Base-by-base conservation (phyloP, 2,888 invertebrate species). In the Scelioninae gen. 2 region DNA sequence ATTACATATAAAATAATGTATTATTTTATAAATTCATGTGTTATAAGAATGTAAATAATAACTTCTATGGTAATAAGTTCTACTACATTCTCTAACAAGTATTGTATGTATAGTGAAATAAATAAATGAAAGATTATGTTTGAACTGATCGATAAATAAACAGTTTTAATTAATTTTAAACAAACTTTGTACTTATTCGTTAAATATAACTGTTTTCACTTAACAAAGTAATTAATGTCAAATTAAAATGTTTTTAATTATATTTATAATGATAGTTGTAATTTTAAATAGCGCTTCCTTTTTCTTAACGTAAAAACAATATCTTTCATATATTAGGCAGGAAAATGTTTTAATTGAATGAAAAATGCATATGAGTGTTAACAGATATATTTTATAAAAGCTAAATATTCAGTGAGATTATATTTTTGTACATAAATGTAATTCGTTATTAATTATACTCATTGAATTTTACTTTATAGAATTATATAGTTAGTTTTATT, bases 321-420 rank as follows among this genome's bases (percentile, higher is more conserved):
- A 48, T 48, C 13, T 53, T 53, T 25, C 22, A 37, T 39, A 11
- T 35, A 53, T 37, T 13, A 39, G 39, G 37, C 39, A 22, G 11
- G 10, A 25, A 22, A 9, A 13, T 37, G 22, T 37, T 31, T 53
- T 22, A 31, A 19, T 33, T 52, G 19, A 39, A 37, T 53, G 37
- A 37, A 22, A 53, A 19, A 37, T 33, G 37, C 53, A n/a, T 22
- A 53, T 53, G 53, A 37, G 35, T 37, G 39, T 53, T 35, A 53
- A 37, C 13, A 37, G 22, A 53, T 22, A 28, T 50, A 33, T 31
- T 25, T 28, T 31, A 25, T 50, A 10, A 16, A 50, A 50, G 50
- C 50, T 18, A 18, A 2, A 2, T 31, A 33, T 33, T 46, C 33
- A 50, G 15, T 50, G 50, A 33, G 50, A 33, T 33, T 50, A 60